Conservation (phyloP, 2,113 vertebrate genomes). For the Scalopus aquaticus region DNA sequence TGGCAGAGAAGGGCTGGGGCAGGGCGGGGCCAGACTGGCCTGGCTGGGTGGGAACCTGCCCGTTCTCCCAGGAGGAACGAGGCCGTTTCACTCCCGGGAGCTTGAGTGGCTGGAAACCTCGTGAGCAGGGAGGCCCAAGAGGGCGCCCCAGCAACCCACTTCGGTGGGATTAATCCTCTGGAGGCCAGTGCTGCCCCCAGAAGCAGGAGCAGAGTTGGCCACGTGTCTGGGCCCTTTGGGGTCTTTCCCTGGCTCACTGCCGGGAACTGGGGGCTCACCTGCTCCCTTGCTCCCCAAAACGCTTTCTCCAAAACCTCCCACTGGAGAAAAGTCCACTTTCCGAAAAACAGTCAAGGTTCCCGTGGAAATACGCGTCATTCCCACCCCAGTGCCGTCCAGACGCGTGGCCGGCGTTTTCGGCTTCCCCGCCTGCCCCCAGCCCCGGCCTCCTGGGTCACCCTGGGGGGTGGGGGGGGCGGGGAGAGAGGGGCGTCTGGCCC, state of each 20-base stretch:
- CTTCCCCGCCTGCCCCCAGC: not conserved
- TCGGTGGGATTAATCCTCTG: not conserved
- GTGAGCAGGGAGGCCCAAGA: not conserved
- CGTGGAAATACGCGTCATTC: not conserved
- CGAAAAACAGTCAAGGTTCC: slow-evolving; percentile 17
- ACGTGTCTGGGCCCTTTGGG: not conserved
- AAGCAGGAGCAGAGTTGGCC: not conserved
- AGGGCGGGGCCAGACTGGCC: not conserved
- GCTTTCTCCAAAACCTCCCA: not conserved
- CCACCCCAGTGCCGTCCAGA: not conserved
- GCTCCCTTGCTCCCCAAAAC: not conserved
- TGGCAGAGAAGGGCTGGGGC: no score
- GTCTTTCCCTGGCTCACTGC: no score
- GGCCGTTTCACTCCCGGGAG: not conserved
- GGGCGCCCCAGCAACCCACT: not conserved
- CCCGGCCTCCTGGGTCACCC: not conserved
- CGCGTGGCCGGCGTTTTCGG: not conserved
- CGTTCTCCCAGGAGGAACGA: not conserved
- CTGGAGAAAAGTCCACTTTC: not conserved
- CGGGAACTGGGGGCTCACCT: not conserved
- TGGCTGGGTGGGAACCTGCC: not conserved
- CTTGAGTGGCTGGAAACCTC: not conserved
- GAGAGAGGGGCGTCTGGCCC: no score
- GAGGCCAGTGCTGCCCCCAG: not conserved
- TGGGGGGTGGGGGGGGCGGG: no score